Percentiles rank a stretch among this genome's conserved stretches.
phyloP scores from a whole-genome alignment of 1,140 invertebrate genomes.

The Drosophila pseudoananassae region DNA sequence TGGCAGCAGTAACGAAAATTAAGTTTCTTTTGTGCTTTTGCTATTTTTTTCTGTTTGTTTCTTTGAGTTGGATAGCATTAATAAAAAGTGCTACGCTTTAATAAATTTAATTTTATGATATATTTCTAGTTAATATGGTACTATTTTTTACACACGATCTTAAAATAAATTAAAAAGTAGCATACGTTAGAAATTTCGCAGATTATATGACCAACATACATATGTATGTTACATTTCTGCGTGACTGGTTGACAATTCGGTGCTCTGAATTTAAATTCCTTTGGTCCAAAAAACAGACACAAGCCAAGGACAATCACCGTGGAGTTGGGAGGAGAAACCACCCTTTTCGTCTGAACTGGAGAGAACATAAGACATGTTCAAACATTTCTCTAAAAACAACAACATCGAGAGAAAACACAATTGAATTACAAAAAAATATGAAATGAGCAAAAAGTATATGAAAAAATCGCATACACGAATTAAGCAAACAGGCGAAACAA shows the following conservation, averaged over 20 bases:
- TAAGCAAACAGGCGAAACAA: constrained; percentile 75
- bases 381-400: constrained; percentile 67
- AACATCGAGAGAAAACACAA: constrained; percentile 53
- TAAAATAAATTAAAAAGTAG: neutral
- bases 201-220: constrained; percentile 73
- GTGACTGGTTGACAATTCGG: constrained; percentile 69
- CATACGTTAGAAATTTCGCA: constrained; percentile 30
- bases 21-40: constrained; percentile 56
- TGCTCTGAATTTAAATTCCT: constrained; percentile 78
- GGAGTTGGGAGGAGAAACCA: neutral
- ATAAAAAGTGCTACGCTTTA: neutral
- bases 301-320: constrained; percentile 13
- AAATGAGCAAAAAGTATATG: constrained; percentile 63
- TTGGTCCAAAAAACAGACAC: constrained; percentile 9
- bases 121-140: too few relatives aligned
- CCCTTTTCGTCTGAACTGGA: constrained; percentile 49
- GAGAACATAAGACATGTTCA: constrained; percentile 58
- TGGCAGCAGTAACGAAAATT: constrained; percentile 76
- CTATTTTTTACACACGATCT: too few relatives aligned
- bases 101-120: neutral
- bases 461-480: constrained; percentile 58
- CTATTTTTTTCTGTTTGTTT: neutral
- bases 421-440: constrained; percentile 82
- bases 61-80: neutral
- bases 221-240: constrained; percentile 78